Conservation (phyloP, 2,888 invertebrate genomes). For the Psococerastis gibbosa region DNA sequence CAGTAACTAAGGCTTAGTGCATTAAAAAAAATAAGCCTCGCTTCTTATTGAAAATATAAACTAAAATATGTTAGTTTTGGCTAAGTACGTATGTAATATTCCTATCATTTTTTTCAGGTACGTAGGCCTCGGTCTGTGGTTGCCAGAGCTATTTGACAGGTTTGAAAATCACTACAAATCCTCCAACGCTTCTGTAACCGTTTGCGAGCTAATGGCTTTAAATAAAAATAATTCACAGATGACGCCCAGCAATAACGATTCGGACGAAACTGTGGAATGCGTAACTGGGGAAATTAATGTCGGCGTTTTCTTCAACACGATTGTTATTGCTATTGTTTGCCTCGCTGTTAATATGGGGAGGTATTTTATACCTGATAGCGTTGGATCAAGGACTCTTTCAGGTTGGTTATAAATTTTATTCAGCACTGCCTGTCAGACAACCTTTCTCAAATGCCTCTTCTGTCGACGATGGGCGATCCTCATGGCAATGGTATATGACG, state of each 20-base stretch:
- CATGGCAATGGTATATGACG: too few relatives aligned
- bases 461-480: too few relatives aligned
- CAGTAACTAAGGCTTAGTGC: too few relatives aligned
- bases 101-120: conserved; percentile 29
- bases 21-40: background rate
- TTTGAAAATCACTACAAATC: conserved; percentile 26
- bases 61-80: background rate
- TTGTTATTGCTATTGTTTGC: conserved; percentile 44
- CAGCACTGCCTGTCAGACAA: background rate
- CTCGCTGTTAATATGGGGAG: conserved; percentile 42
- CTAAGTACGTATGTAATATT: conserved; percentile 5
- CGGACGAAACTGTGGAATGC: conserved; percentile 12
- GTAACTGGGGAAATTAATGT: conserved; percentile 36
- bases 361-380: conserved; percentile 33
- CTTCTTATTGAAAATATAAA: background rate
- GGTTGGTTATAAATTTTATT: conserved; percentile 18
- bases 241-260: conserved; percentile 8
- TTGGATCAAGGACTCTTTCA: conserved; percentile 24
- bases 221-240: background rate
- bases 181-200: conserved; percentile 30
- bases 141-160: conserved; percentile 53
- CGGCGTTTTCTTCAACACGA: conserved; percentile 41
- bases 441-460: background rate
- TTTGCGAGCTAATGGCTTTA: conserved; percentile 26
- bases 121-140: conserved; percentile 52